Conservation (phyloP, 1,140 invertebrate genomes). For the Drosophila quadrilineata region DNA sequence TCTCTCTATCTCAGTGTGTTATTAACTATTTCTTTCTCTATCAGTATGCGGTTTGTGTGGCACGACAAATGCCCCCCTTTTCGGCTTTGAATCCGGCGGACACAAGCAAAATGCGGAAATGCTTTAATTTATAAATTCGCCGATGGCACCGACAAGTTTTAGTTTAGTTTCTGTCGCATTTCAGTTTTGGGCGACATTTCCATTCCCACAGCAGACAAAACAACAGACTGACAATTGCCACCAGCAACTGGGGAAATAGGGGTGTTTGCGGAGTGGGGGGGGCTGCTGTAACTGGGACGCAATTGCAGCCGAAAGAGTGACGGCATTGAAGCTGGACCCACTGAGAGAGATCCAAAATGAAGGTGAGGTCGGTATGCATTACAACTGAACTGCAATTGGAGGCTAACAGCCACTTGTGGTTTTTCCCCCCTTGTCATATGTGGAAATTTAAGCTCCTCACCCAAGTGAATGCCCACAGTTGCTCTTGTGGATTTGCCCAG, state of each 20-base stretch:
- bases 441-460: slow-evolving; percentile 3
- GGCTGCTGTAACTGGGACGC: slow-evolving; percentile 36
- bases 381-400: slow-evolving; percentile 19
- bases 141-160: slow-evolving; percentile 20
- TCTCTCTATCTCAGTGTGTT: background rate
- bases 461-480: too few relatives aligned
- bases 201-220: slow-evolving; percentile 48
- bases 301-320: slow-evolving; percentile 29
- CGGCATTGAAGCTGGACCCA: slow-evolving; percentile 21
- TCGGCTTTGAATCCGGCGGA: slow-evolving; percentile 17
- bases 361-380: slow-evolving; percentile 28
- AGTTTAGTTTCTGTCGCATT: slow-evolving; percentile 27
- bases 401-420: slow-evolving; percentile 19
- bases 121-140: slow-evolving; percentile 58
- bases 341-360: background rate
- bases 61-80: slow-evolving; percentile 25
- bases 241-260: slow-evolving; percentile 18
- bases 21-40: too few relatives aligned
- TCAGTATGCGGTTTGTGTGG: background rate
- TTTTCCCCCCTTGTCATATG: background rate
- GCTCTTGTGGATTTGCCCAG: slow-evolving; percentile 12
- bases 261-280: background rate
- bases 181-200: slow-evolving; percentile 27
- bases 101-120: slow-evolving; percentile 47
- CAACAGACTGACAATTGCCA: slow-evolving; percentile 51